Evolutionary conservation across 53 echinoderm and acorn worm genomes (phyloP).

Genomic region (Hippasteria phrygiana): DNA sequence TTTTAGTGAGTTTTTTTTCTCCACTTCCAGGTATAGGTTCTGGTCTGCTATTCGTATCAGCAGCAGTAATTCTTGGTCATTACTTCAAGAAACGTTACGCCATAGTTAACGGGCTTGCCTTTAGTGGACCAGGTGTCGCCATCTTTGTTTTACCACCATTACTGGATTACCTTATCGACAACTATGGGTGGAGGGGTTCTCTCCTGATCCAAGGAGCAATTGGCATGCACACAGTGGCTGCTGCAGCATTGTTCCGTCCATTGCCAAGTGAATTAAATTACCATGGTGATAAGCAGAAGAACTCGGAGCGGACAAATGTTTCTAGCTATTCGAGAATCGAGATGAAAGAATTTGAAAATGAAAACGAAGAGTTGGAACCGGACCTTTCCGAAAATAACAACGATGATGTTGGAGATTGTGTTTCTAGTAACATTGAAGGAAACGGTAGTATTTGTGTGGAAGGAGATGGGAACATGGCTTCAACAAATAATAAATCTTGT

Average conservation of each 20-base stretch:
- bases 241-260: constrained; percentile 54
- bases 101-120: constrained; percentile 65
- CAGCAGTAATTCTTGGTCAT: constrained; percentile 53
- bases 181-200: constrained; percentile 61
- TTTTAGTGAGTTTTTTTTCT: too few species aligned
- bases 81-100: constrained; percentile 59
- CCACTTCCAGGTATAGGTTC: constrained; percentile 69
- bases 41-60: constrained; percentile 61
- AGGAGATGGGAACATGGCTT: background rate
- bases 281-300: background rate
- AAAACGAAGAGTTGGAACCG: background rate
- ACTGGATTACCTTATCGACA: constrained; percentile 46
- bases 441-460: background rate
- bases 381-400: background rate
- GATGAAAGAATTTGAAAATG: constrained; percentile 13
- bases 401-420: background rate
- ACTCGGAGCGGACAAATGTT: background rate
- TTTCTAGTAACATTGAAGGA: background rate
- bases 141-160: constrained; percentile 60
- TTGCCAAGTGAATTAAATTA: background rate
- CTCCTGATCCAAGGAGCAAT: constrained; percentile 59
- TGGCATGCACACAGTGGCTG: constrained; percentile 48
- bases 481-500: background rate
- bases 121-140: constrained; percentile 57
- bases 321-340: constrained; percentile 12